Evolutionary conservation across 92 coral and sea anemone species (phyloP), one percentile per base, ranked within the genome.

Genomic region (Desmophyllum pertusum): DNA sequence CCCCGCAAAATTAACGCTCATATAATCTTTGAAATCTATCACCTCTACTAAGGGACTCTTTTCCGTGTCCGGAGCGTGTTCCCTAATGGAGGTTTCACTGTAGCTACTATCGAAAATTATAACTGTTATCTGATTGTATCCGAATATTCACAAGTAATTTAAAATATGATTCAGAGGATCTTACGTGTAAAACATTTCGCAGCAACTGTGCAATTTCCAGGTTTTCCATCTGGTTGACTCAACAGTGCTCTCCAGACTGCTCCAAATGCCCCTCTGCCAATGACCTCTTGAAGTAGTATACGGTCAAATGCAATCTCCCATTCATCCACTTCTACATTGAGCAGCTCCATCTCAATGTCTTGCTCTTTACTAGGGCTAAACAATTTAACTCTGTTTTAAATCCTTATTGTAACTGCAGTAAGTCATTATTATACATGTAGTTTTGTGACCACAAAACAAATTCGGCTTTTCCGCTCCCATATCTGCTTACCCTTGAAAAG

Each of bases 181-280:
- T 73, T 45, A 73, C 77, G 77, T 73, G 77, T 27, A 30, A 73
- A 73, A 38, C 73, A 67, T 67, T 67, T 67, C 6, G 73, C 45
- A 17, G 73, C 73, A 67, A 67, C 73, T 37, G 73, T 45, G 11
- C 37, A 37, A 42, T 73, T 73, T 73, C 77, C 77, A 11, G 77
- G 40, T 4, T 30, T 45, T 29, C 77, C 77, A 42, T 45, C 57
- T 25, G 77, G 37, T 10, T 43, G 2, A 43, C 7, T 73, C 21
- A 73, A 46, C 13, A 45, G n/a, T 27, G 77, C 77, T 29, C 59
- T 73, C 77, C 77, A 73, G 4, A 73, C 77, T 43, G 77, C 57
- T 25, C 77, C 77, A 73, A 73, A 73, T 45, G 77, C 77, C 57
- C 77, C 77, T 25, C 55, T 27, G 57, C 77, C 77, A 73, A 73